Evolutionary conservation across 35 echinoderm and acorn worm genomes (phyloP), one percentile per base, ranked within the genome.

Genomic region (Patiria miniata): DNA sequence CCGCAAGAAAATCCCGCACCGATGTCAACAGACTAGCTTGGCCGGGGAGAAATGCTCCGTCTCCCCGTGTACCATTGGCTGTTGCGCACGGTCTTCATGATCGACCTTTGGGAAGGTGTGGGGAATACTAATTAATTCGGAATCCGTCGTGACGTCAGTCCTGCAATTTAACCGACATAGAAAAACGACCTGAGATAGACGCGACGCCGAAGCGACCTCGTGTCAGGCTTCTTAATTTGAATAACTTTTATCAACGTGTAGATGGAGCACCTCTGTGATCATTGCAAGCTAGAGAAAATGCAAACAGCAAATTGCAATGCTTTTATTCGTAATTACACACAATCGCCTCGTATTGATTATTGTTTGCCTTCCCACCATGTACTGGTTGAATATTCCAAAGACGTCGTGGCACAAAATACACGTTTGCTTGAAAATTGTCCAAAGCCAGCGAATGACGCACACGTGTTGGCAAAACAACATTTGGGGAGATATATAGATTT

Each of bases 401-500:
- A 73, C 18, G 34, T 73, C 26, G 65, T 47, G 65, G 34, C 34
- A 34, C 65, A 73, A 73, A 73, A 30, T 73, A 73, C 65, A 73
- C 65, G 65, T 73, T 73, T 7, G 65, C 65, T 73, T 73, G 65
- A 73, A 73, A 73, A 73, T 12, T 23, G 29, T 73, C 65, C 65
- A 73, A 73, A 73, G 65, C 65, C 26, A 34, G 65, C 65, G 65
- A 32, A 73, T 73, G 65, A 73, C 65, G 65, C 29, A 73, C 65
- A 73, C 65, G 65, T 73, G 65, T 73, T 73, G 26, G 65, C 65
- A 73, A 73, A 73, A 73, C 34, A 73, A 73, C 65, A 73, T 73
- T 73, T 73, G 65, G 34, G 65, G 65, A 73, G 65, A 73, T 73
- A 73, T 73, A 73, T 73, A 73, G 65, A 73, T 73, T 73, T 73